Evolutionary conservation across 2,888 invertebrate genomes (phyloP), one percentile per base, ranked within the genome.

Genomic region (Lasioglossum marginatum): DNA sequence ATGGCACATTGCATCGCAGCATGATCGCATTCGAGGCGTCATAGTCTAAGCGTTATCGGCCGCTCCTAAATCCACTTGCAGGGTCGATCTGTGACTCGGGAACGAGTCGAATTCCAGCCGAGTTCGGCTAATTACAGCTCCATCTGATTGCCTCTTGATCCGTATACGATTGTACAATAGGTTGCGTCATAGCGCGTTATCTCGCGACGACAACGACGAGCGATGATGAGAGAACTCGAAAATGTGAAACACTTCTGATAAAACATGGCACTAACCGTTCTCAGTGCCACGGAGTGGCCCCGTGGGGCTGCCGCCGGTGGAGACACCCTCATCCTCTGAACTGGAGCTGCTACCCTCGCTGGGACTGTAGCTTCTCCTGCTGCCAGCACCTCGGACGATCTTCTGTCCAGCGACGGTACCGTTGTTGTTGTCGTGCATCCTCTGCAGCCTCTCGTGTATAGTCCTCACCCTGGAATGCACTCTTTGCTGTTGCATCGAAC

Each of bases 401-500:
- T 94, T 95, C 83, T 92, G 92, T 37, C 86, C 89, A 68, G 76
- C 85, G 52, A 88, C 85, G 37, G 92, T 92, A 0, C 93, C 93
- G 83, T 94, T 94, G 89, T 95, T 95, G 88, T 95, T 95, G 85
- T 94, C 93, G 87, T 92, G 93, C 79, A 92, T 89, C 45, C 91
- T 85, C 37, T 92, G 92, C 6, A 94, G 88, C 82, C 93, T 92
- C 82, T 94, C 94, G 75, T 93, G 92, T 80, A 93, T 91, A 82
- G 89, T 93, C 86, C 93, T 93, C 27, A 89, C 90, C 57, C 93
- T 89, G 48, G 93, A 88, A 63, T 93, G 93, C 81, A 93, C 87
- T 91, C 93, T 92, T 68, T 93, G 94, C 82, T 95, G 95, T 77
- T 95, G 95, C 88, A 96, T 95, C 86, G 96, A 96, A 87, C 96